Base-by-base conservation (phyloP, 2,888 invertebrate species). In the Ichneumoninae sp. region DNA sequence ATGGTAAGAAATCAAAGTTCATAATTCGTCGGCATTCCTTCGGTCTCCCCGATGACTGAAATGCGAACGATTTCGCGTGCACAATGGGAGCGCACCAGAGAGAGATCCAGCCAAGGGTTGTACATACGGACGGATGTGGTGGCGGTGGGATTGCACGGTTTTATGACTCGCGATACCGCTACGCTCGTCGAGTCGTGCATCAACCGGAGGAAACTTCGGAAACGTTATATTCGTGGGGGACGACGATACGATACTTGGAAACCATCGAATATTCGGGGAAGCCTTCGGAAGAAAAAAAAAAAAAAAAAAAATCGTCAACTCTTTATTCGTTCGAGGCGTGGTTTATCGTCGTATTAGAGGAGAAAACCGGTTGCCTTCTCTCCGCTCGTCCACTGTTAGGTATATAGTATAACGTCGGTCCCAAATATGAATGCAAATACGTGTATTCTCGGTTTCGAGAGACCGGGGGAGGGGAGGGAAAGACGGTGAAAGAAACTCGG, bases 401-500 rank as follows among this genome's bases (percentile, higher is more conserved):
- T 65, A 71, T 63, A 52, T 76, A 52, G 16, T 44, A 26, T 44
- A 54, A 71, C 68, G 74, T 76, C 33, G 60, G 79, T 85, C 86
- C 87, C 86, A 89, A 88, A 85, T 85, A 86, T 84, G 85, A 87
- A 85, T 86, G 88, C 89, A 87, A 89, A 89, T 83, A 73, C 74
- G 65, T 69, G 79, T 71, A 76, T 78, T 85, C 79, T 76, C 66
- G 54, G 50, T 81, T 74, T 74, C 57, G 52, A 52, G 65, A 65
- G 65, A 4, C 52, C 22, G 33, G 33, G 13, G 63, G 7, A 3
- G 19, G 63, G 63, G 33, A 36, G 57, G 40, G 68, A 52, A 50
- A 65, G 33, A 40, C 19, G 52, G 65, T 50, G 74, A 63, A 70
- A 70, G 76, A 70, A 81, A 77, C 76, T 57, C 30, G 50, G 26